Percentiles rank a stretch among this genome's conserved stretches.
These are phyloP conservation scores for Argynnis bischoffii DNA, from an alignment of 2,888 invertebrate genomes.

Conservation along the genomic window DNA sequence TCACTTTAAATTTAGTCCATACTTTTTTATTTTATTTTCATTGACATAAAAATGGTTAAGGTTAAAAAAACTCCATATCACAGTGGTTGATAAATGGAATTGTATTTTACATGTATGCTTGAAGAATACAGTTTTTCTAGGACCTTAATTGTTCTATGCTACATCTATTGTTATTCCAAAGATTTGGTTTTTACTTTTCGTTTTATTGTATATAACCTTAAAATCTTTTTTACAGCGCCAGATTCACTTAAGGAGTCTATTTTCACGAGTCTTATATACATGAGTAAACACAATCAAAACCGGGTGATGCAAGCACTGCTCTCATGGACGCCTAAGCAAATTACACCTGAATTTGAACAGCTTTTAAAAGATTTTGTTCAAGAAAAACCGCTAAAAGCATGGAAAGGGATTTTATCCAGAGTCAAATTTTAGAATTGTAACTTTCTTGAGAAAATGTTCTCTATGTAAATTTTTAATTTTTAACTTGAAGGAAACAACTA, in stretches of 20 bases:
- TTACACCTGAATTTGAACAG: conserved; percentile 58
- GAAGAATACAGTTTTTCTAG: background rate
- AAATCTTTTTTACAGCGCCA: conserved; percentile 55
- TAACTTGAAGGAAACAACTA: conserved; percentile 2
- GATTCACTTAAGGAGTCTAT: conserved; percentile 64
- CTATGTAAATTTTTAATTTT: conserved; percentile 6
- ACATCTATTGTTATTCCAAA: background rate
- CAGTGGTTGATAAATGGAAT: background rate
- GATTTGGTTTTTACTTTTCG: background rate
- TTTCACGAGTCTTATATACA: conserved; percentile 60
- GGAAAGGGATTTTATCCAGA: conserved; percentile 56
- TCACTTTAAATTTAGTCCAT: background rate
- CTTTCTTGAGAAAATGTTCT: background rate
- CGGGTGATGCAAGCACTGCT: conserved; percentile 56
- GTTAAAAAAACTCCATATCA: background rate
- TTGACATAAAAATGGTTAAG: no score
- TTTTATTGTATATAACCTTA: background rate
- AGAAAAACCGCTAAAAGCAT: conserved; percentile 56
- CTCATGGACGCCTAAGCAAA: conserved; percentile 53
- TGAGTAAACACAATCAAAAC: conserved; percentile 58
- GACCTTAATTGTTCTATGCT: background rate
- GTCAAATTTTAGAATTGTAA: conserved; percentile 29
- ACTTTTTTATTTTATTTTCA: no score
- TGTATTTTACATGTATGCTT: background rate
- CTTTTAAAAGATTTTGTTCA: conserved; percentile 56